Conservation (phyloP, 2,797 vertebrate genomes). For the Cossypha niveicapilla region DNA sequence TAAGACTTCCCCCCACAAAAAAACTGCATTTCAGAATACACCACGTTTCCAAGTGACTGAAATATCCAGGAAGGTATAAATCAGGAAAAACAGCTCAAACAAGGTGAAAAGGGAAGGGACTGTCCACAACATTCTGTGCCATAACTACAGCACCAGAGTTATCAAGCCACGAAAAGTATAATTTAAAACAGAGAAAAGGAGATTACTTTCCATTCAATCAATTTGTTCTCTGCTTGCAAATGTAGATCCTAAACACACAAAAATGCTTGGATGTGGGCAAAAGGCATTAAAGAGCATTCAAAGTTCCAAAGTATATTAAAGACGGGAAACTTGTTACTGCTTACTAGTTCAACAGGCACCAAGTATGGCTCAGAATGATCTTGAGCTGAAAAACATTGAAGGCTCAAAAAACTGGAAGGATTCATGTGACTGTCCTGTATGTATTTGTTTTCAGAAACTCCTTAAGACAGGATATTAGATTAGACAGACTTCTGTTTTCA, state of each 20-base stretch:
- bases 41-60: background rate
- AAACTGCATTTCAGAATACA: background rate
- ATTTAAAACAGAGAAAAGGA: background rate
- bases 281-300: background rate
- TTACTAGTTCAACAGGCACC: background rate
- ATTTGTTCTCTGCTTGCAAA: background rate
- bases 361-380: background rate
- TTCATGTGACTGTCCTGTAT: background rate
- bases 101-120: background rate
- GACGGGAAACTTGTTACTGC: background rate
- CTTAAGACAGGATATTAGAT: background rate
- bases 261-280: background rate
- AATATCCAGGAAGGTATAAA: background rate
- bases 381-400: background rate
- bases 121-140: background rate
- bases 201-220: background rate
- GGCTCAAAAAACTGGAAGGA: background rate
- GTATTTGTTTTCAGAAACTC: background rate
- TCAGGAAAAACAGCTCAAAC: background rate
- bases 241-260: background rate
- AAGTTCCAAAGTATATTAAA: background rate
- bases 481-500: background rate
- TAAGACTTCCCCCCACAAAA: background rate
- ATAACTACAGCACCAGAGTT: background rate
- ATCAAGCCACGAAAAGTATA: background rate